These are phyloP conservation scores for Choristoneura fumiferana DNA, from an alignment of 1,140 invertebrate genomes.

Conservation along the genomic window DNA sequence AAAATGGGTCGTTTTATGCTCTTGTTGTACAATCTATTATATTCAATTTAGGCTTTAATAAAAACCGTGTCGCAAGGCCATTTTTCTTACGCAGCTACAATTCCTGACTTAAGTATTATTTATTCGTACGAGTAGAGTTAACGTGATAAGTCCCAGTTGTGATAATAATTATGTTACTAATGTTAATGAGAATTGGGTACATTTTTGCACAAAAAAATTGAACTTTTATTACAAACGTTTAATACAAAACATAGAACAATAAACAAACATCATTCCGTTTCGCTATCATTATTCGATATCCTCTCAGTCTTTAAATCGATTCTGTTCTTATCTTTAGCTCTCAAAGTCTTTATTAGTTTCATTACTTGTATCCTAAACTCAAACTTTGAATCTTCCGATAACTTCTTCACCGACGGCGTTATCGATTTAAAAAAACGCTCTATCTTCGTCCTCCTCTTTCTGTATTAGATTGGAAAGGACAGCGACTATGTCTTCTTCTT, in stretches of 20 bases:
- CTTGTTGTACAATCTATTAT: no score
- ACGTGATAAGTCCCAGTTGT: no score
- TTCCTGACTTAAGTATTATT: no score
- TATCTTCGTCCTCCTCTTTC: constrained; percentile 20
- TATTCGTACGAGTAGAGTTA: no score
- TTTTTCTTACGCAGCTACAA: no score
- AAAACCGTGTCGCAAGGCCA: no score
- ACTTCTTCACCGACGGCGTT: constrained; percentile 7
- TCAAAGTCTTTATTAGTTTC: constrained; percentile 15
- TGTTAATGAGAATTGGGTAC: no score
- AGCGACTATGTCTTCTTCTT: constrained; percentile 3
- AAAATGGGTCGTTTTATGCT: no score
- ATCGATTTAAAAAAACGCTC: constrained; percentile 20
- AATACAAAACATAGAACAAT: background rate
- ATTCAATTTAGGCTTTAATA: no score
- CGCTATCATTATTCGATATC: background rate
- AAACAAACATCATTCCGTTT: constrained; percentile 4
- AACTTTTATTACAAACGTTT: background rate
- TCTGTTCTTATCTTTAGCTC: background rate
- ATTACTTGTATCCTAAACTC: constrained; percentile 18
- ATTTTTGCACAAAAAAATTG: no score
- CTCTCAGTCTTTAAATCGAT: background rate
- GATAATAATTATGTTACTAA: no score
- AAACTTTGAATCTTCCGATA: constrained; percentile 8
- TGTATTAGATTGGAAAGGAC: constrained; percentile 18